phyloP scores from a whole-genome alignment of 2,797 vertebrate species.

The Cryptoprocta ferox region DNA sequence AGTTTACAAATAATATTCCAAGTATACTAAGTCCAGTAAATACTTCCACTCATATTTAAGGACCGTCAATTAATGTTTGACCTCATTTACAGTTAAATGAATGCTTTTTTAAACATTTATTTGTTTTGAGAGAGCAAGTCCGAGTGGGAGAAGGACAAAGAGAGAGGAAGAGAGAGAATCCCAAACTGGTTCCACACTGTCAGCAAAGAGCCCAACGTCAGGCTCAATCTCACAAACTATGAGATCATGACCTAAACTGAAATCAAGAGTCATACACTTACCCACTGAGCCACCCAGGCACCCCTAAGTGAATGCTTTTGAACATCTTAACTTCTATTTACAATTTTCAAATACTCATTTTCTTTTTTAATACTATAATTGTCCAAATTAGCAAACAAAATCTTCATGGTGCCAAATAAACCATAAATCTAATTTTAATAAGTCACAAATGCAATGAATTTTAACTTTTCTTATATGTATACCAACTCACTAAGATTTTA shows the following conservation, averaged over 20 bases:
- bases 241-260: too few species aligned
- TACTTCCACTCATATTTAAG: neutral
- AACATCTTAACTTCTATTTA: conserved; percentile 9
- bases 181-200: too few species aligned
- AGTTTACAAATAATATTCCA: conserved; percentile 28
- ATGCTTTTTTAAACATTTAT: neutral
- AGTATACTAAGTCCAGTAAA: neutral
- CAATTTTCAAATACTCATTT: conserved; percentile 2
- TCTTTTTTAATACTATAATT: neutral
- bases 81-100: conserved; percentile 32
- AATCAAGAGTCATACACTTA: too few species aligned
- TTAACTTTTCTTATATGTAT: neutral
- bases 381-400: conserved; percentile 34
- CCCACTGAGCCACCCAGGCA: too few species aligned
- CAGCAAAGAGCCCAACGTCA: too few species aligned
- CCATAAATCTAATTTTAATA: neutral
- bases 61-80: neutral
- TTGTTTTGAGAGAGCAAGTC: too few species aligned
- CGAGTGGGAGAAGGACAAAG: too few species aligned
- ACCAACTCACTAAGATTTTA: conserved; percentile 19
- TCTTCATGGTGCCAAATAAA: neutral
- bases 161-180: too few species aligned
- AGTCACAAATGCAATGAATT: neutral
- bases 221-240: too few species aligned
- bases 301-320: conserved; percentile 25